Conservation (phyloP, 2,888 invertebrate genomes). For the Maniola hyperantus region DNA sequence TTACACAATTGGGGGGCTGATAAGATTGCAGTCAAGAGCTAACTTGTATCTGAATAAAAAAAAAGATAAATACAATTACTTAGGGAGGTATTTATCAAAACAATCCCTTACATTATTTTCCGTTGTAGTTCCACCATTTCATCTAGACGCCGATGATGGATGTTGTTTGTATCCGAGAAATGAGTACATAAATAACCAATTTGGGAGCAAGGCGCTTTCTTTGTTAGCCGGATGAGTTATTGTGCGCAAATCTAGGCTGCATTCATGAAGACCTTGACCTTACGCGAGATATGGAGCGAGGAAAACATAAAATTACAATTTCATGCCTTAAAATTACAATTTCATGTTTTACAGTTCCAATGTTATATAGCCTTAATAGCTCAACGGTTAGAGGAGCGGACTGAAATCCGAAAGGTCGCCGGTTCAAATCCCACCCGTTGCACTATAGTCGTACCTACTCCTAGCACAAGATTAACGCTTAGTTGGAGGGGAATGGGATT, state of each 20-base stretch:
- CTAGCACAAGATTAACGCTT: no score
- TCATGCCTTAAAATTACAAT: background rate
- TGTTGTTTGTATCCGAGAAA: constrained; percentile 13
- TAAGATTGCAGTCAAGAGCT: no score
- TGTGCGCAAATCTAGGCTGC: constrained; percentile 18
- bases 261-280: constrained; percentile 13
- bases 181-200: constrained; percentile 25
- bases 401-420: no score
- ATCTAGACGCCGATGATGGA: constrained; percentile 13
- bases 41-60: no score
- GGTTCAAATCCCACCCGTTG: no score
- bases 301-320: background rate
- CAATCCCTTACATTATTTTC: background rate
- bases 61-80: no score
- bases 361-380: no score
- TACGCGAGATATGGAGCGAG: background rate
- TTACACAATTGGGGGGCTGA: no score
- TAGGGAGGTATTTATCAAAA: background rate
- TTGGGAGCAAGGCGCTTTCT: constrained; percentile 20
- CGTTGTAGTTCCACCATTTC: background rate
- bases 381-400: no score
- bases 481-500: no score
- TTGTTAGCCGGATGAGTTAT: constrained; percentile 15
- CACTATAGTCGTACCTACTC: no score
- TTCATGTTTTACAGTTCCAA: no score